A percentile compares a stretch with the other conserved stretches of the same genome.
Conservation (phyloP, 2,797 vertebrate genomes). For the Ctenosaura bakeri region DNA sequence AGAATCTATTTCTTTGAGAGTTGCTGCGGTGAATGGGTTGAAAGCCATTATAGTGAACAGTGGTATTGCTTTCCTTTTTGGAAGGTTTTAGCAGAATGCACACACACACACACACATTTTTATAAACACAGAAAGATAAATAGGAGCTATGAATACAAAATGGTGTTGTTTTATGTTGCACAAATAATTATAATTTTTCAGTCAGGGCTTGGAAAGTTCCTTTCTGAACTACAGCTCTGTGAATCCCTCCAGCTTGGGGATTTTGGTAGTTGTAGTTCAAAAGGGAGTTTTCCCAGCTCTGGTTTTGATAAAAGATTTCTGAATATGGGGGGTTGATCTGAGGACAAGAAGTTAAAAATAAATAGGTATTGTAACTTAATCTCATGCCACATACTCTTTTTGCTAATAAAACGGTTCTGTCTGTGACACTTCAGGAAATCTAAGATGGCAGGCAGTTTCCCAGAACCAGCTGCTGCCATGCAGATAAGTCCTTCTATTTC, state of each 20-base stretch:
- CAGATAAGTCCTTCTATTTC: background rate
- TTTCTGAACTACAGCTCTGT: too few relatives aligned
- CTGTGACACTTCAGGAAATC: background rate
- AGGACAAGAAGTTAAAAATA: too few relatives aligned
- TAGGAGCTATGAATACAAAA: background rate
- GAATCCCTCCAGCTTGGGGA: too few relatives aligned
- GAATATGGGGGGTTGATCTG: too few relatives aligned
- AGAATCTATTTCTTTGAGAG: slow-evolving; percentile 25
- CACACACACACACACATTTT: background rate
- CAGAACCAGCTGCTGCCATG: background rate
- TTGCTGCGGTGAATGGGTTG: background rate
- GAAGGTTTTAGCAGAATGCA: slow-evolving; percentile 7
- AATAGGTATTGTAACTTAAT: too few relatives aligned
- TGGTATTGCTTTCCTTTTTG: background rate
- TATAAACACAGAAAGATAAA: background rate
- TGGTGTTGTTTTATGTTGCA: background rate
- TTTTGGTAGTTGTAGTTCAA: background rate
- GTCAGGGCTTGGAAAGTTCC: background rate
- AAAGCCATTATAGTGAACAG: slow-evolving; percentile 16
- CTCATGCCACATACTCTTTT: too few relatives aligned
- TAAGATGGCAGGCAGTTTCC: background rate
- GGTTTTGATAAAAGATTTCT: too few relatives aligned
- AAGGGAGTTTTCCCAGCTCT: background rate
- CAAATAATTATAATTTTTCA: background rate
- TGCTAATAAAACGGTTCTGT: too few relatives aligned